Conservation (phyloP, 1,140 invertebrate species). For the Drosophila parabipectinata region DNA sequence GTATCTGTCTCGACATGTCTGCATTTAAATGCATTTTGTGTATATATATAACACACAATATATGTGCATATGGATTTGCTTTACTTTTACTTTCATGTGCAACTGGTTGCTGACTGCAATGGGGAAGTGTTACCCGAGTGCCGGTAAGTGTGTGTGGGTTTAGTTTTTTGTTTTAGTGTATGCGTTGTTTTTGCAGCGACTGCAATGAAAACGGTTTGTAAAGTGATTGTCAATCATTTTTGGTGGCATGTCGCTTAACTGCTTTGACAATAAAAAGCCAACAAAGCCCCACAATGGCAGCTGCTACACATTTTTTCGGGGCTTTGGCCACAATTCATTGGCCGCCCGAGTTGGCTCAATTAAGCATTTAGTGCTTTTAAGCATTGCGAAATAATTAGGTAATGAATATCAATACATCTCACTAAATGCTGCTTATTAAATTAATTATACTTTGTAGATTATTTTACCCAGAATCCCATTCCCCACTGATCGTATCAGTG, state of each 20-base stretch:
- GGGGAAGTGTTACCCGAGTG: slow-evolving; percentile 51
- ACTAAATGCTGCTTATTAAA: not conserved
- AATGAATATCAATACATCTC: slow-evolving; percentile 1
- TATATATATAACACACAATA: slow-evolving; percentile 12
- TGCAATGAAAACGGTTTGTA: slow-evolving; percentile 73
- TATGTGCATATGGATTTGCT: slow-evolving; percentile 56
- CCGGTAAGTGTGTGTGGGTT: slow-evolving; percentile 37
- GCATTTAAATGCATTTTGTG: slow-evolving; percentile 66
- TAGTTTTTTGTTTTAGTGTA: slow-evolving; percentile 41
- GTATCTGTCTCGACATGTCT: slow-evolving; percentile 35
- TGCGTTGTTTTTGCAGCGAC: slow-evolving; percentile 29
- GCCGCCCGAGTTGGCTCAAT: slow-evolving; percentile 51
- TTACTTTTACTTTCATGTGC: slow-evolving; percentile 82
- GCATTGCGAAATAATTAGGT: slow-evolving; percentile 10
- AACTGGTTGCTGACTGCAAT: slow-evolving; percentile 69
- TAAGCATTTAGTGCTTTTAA: slow-evolving; percentile 36
- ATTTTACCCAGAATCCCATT: not conserved
- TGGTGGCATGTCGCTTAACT: slow-evolving; percentile 78
- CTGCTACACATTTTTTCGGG: slow-evolving; percentile 65
- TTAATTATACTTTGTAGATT: not conserved
- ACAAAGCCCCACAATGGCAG: slow-evolving; percentile 52
- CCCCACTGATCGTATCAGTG: not conserved
- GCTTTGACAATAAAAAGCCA: slow-evolving; percentile 66
- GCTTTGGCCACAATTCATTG: slow-evolving; percentile 7
- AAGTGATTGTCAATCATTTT: slow-evolving; percentile 82